Percentiles rank a stretch among this genome's conserved stretches.
Conservation (phyloP, 2,797 vertebrate genomes). For the Sebastolobus altivelis region DNA sequence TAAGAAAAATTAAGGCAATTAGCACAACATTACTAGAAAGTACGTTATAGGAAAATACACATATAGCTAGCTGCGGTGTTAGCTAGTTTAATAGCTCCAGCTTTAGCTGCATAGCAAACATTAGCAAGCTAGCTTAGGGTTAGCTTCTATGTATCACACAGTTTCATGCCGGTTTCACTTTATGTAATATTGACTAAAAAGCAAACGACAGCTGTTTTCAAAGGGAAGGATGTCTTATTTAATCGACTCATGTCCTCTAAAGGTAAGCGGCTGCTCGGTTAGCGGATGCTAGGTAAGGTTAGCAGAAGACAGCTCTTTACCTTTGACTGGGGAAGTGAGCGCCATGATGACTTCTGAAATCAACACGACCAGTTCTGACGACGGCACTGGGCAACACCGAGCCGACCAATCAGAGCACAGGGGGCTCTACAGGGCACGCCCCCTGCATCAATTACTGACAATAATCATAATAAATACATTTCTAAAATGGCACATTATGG, state of each 20-base stretch:
- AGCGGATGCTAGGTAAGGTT: background rate
- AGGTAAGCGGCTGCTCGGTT: rapidly evolving
- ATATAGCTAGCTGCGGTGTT: too few species aligned
- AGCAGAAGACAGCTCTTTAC: constrained; percentile 74
- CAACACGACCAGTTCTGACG: constrained; percentile 77
- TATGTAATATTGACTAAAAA: constrained; percentile 5
- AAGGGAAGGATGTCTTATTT: background rate
- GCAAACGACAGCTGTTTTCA: background rate
- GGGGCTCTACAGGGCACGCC: too few species aligned
- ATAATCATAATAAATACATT: too few species aligned
- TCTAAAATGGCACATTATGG: too few species aligned
- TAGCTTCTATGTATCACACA: constrained; percentile 54
- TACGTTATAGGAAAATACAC: background rate
- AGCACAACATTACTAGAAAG: background rate
- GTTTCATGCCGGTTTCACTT: constrained; percentile 24
- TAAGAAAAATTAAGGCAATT: constrained; percentile 19
- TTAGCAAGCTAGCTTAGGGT: constrained; percentile 49
- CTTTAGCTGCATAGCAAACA: constrained; percentile 17
- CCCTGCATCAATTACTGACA: too few species aligned
- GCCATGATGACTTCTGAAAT: constrained; percentile 87
- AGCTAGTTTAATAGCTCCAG: background rate
- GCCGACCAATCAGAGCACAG: constrained; percentile 68
- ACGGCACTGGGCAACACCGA: constrained; percentile 35
- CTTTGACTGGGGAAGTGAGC: constrained; percentile 76
- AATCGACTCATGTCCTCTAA: too few species aligned